Base-by-base conservation (phyloP, 2,113 vertebrate genomes). In the Lepus europaeus region DNA sequence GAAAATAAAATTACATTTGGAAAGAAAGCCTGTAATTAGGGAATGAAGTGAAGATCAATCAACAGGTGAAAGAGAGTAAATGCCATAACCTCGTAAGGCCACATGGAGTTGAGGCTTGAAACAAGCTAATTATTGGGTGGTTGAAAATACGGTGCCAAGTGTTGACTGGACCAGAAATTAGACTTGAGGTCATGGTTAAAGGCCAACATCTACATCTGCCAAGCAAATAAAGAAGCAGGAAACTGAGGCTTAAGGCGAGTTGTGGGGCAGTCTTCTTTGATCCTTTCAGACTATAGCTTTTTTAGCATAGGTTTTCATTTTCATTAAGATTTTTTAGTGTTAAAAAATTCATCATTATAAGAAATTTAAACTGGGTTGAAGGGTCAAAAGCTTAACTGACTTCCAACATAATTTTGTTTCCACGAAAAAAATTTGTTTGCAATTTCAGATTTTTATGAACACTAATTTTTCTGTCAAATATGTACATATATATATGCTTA, bases 31-130 rank as follows among this genome's bases (percentile, higher is more conserved):
- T 95, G 19, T 83, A 88, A 88, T 86, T 88, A 76, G 82, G 36
- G 83, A 56, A 87, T 89, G 82, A 92, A 49, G 14, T 25, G 59
- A 91, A 93, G 83, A 91, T 93, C 76, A 82, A 12, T 66, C n/a
- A 66, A 27, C 70, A 96, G 33, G 64, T 78, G 31, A 83, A 23
- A 83, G 16, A 27, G 56, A 27, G 63, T 68, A 51, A 90, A 83
- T 36, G 49, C 53, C 64, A 78, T 13, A 77, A 5, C 16, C 36
- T 78, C 49, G 59, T 1, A 29, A 6, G 56, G 11, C 39, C 89
- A 70, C 10, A 31, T 27, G 4, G 23, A 64, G 27, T 12, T 49
- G 36, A 86, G 69, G 13, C 9, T 9, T 72, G 51, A 68, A 84
- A 69, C 16, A 45, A 56, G 13, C 59, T 69, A 25, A 87, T 78